These are phyloP conservation scores for Nipponia nippon DNA, from an alignment of 2,113 vertebrate genomes.

Conservation along the genomic window DNA sequence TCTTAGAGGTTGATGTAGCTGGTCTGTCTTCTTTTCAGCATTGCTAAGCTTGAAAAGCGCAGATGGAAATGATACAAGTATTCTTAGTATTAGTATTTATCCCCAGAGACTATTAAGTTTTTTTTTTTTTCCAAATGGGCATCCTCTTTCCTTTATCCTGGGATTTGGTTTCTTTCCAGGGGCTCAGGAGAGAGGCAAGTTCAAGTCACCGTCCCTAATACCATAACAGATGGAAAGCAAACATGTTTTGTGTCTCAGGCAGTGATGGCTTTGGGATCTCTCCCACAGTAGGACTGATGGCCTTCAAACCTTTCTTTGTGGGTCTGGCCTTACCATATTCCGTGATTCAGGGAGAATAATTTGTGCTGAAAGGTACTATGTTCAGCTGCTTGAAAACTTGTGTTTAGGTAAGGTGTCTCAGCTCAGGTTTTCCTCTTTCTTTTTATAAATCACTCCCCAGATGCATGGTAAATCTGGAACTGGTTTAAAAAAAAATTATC, in stretches of 20 bases:
- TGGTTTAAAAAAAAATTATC: neutral
- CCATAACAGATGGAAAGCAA: constrained; percentile 78
- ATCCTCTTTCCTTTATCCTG: neutral
- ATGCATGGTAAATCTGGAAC: neutral
- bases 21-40: neutral
- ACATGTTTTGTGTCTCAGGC: constrained; percentile 74
- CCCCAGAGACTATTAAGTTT: neutral
- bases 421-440: neutral
- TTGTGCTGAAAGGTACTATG: constrained; percentile 73
- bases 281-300: constrained; percentile 48
- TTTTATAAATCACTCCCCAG: neutral
- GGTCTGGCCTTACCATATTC: constrained; percentile 78
- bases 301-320: constrained; percentile 80
- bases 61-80: neutral
- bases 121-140: neutral
- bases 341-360: constrained; percentile 72
- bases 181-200: neutral
- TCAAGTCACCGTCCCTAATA: constrained; percentile 70
- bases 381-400: constrained; percentile 73
- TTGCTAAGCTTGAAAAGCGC: neutral
- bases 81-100: neutral
- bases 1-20: neutral
- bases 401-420: neutral
- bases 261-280: constrained; percentile 75
- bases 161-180: neutral